Evolutionary conservation across 1,140 invertebrate genomes (phyloP).

Genomic region (Eulimnadia texana): DNA sequence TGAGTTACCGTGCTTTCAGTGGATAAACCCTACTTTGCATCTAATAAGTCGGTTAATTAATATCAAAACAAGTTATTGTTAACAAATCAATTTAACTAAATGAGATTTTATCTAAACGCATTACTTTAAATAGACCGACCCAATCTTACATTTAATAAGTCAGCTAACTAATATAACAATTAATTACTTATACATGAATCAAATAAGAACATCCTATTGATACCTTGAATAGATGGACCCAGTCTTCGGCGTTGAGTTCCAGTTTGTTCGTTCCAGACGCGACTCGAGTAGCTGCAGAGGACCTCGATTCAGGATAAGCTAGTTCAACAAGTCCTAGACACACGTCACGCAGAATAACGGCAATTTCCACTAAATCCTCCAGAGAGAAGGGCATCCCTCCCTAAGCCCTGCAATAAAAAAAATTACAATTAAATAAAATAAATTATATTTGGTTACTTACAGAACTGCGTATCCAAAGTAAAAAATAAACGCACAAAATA

Average conservation of each 20-base stretch:
- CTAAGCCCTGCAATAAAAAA: background rate
- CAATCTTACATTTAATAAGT: too few relatives aligned
- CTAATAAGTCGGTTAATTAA: too few relatives aligned
- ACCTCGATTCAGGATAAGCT: slow-evolving; percentile 67
- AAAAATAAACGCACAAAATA: too few relatives aligned
- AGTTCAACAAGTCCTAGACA: slow-evolving; percentile 77
- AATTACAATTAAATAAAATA: background rate
- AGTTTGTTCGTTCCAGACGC: slow-evolving; percentile 36
- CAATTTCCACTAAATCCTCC: slow-evolving; percentile 33
- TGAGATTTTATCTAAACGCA: slow-evolving; percentile 5
- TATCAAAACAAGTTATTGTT: too few relatives aligned
- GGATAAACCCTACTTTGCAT: background rate
- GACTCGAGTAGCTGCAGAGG: slow-evolving; percentile 45
- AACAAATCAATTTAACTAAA: slow-evolving; percentile 3
- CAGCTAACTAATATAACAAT: too few relatives aligned
- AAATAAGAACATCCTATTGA: too few relatives aligned
- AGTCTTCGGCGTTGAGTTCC: slow-evolving; percentile 29
- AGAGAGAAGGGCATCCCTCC: slow-evolving; percentile 35
- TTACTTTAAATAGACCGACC: slow-evolving; percentile 44
- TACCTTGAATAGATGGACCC: slow-evolving; percentile 47
- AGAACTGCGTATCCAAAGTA: too few relatives aligned
- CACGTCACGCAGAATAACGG: slow-evolving; percentile 42
- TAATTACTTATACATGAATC: too few relatives aligned
- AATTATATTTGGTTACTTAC: too few relatives aligned
- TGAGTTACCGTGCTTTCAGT: background rate